Conservation (phyloP, 2,113 vertebrate genomes). For the Pelusios castaneus region DNA sequence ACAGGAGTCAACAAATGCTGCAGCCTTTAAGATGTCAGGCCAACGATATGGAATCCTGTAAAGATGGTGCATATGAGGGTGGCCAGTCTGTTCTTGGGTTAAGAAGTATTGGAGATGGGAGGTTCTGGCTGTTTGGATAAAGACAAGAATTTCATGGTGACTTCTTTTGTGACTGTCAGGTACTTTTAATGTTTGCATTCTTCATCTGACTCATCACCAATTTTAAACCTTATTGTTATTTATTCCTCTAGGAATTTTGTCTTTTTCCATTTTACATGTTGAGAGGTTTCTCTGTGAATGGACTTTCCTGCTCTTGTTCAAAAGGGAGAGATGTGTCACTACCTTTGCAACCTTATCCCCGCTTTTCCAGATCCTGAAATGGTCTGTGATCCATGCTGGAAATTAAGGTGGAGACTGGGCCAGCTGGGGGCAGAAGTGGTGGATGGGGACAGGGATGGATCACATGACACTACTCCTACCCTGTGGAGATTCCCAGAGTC, state of each 20-base stretch:
- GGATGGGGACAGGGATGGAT: not conserved
- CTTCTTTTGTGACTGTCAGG: not conserved
- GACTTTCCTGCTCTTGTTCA: not conserved
- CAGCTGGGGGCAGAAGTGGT: not conserved
- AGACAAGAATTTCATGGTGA: not conserved
- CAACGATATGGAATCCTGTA: not conserved
- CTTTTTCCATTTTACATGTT: rapidly evolving
- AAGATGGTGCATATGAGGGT: not conserved
- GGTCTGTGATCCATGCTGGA: not conserved
- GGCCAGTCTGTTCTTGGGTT: not conserved
- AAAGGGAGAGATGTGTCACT: not conserved
- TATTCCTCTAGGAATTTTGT: not conserved
- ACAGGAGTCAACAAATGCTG: not conserved
- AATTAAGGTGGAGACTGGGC: not conserved
- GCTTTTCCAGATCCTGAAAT: not conserved
- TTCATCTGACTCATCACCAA: not conserved
- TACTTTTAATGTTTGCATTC: not conserved
- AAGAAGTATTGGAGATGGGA: not conserved
- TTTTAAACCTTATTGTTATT: not conserved
- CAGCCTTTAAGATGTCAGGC: not conserved
- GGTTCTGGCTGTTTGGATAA: not conserved
- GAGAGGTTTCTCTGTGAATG: not conserved
- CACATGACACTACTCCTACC: not conserved
- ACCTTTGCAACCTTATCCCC: not conserved
- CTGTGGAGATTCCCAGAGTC: not conserved